Evolutionary conservation across 2,888 invertebrate species (phyloP).

Genomic region (Thymelicus lineola): DNA sequence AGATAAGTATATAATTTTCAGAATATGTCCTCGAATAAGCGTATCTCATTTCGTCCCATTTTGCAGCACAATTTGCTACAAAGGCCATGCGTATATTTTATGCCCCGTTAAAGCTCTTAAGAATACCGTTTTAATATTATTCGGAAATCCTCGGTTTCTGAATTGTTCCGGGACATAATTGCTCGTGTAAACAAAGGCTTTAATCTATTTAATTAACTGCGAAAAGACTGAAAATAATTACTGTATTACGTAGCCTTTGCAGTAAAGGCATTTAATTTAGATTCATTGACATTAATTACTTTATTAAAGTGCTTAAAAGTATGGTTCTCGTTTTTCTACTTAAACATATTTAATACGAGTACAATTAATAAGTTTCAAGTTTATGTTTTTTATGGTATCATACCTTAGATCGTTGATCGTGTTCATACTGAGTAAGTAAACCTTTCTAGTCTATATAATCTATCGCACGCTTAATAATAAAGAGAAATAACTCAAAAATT

Average conservation of each 20-base stretch:
- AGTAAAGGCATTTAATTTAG: constrained; percentile 12
- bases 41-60: constrained; percentile 69
- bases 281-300: constrained; percentile 13
- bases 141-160: constrained; percentile 32
- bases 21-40: background rate
- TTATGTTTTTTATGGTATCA: too few relatives aligned
- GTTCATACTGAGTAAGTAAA: too few relatives aligned
- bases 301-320: background rate
- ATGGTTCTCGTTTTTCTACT: background rate
- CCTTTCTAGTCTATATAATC: too few relatives aligned
- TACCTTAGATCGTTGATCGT: too few relatives aligned
- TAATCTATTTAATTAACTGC: constrained; percentile 37
- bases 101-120: constrained; percentile 37
- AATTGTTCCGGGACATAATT: constrained; percentile 35
- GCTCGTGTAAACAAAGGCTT: constrained; percentile 36
- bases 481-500: too few relatives aligned
- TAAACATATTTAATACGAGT: too few relatives aligned
- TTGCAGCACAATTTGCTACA: constrained; percentile 63
- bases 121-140: constrained; percentile 31
- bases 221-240: constrained; percentile 29
- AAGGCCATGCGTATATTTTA: constrained; percentile 52
- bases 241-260: constrained; percentile 17
- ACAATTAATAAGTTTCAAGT: too few relatives aligned
- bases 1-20: background rate
- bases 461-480: too few relatives aligned